Conservation (phyloP, 53 echinoderm and acorn worm species). For the Mesocentrotus franciscanus region DNA sequence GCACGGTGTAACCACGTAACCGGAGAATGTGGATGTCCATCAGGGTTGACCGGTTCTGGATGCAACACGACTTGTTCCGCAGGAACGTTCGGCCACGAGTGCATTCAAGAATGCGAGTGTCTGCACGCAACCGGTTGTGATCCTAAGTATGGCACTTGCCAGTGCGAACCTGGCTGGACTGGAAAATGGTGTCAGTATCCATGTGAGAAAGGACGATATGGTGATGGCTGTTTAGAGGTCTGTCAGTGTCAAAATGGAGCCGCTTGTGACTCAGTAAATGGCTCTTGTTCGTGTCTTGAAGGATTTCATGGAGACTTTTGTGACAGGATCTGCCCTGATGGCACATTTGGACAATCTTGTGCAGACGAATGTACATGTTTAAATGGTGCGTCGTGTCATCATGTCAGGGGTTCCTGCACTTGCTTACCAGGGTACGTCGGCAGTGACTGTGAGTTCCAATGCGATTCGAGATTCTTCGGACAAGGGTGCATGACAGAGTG, state of each 20-base stretch:
- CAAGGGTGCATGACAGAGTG: slow-evolving; percentile 5
- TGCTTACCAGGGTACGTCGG: slow-evolving; percentile 73
- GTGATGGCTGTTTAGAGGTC: slow-evolving; percentile 3
- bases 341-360: slow-evolving; percentile 71
- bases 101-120: slow-evolving; percentile 55
- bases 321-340: slow-evolving; percentile 54
- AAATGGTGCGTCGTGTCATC: slow-evolving; percentile 71
- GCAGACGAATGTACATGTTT: slow-evolving; percentile 64
- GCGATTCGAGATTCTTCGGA: slow-evolving; percentile 48
- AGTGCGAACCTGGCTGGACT: slow-evolving; percentile 50
- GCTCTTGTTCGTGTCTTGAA: slow-evolving; percentile 45
- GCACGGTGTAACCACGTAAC: slow-evolving; percentile 58
- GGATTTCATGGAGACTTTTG: slow-evolving; percentile 75
- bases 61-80: slow-evolving; percentile 43
- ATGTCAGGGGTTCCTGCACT: slow-evolving; percentile 64
- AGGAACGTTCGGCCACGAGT: slow-evolving; percentile 57
- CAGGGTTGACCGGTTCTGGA: slow-evolving; percentile 20
- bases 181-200: slow-evolving; percentile 64
- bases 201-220: slow-evolving; percentile 50
- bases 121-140: slow-evolving; percentile 59
- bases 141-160: slow-evolving; percentile 22
- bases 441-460: slow-evolving; percentile 58
- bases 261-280: slow-evolving; percentile 36
- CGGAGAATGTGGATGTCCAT: slow-evolving; percentile 59
- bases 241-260: slow-evolving; percentile 55